Conservation (phyloP, 2,888 invertebrate species). For the Hirtodrosophila alboralis region DNA sequence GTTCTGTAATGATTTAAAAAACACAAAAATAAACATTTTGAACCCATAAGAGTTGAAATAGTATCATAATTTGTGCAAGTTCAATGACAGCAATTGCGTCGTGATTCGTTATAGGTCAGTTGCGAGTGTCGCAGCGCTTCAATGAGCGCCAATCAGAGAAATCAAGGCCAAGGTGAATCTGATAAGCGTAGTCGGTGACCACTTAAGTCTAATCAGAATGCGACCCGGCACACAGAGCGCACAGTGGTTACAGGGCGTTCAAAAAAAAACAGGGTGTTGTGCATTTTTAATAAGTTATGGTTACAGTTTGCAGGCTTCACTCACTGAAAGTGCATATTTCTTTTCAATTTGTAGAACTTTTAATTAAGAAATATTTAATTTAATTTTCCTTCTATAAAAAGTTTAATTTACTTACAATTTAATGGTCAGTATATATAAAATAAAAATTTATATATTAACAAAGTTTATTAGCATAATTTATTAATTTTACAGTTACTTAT, state of each 20-base stretch:
- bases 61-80: slow-evolving; percentile 48
- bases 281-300: too few species aligned
- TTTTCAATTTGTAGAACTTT: too few species aligned
- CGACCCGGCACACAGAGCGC: slow-evolving; percentile 47
- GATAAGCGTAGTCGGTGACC: slow-evolving; percentile 55
- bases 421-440: too few species aligned
- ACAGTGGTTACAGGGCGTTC: slow-evolving; percentile 40
- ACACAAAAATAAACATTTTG: slow-evolving; percentile 11
- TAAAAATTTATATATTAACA: too few species aligned
- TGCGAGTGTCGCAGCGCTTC: slow-evolving; percentile 27
- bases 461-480: too few species aligned
- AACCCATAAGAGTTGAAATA: not conserved
- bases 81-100: slow-evolving; percentile 73
- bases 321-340: too few species aligned
- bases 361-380: too few species aligned
- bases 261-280: not conserved
- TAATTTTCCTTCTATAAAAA: too few species aligned
- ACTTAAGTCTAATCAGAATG: slow-evolving; percentile 65
- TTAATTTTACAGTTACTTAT: too few species aligned
- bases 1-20: slow-evolving; percentile 83
- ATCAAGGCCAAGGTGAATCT: slow-evolving; percentile 81
- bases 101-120: slow-evolving; percentile 60
- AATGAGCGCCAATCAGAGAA: slow-evolving; percentile 62
- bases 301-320: too few species aligned
- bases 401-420: too few species aligned